Evolutionary conservation across 1,140 invertebrate species (phyloP).

Genomic region (Megalopta genalis): DNA sequence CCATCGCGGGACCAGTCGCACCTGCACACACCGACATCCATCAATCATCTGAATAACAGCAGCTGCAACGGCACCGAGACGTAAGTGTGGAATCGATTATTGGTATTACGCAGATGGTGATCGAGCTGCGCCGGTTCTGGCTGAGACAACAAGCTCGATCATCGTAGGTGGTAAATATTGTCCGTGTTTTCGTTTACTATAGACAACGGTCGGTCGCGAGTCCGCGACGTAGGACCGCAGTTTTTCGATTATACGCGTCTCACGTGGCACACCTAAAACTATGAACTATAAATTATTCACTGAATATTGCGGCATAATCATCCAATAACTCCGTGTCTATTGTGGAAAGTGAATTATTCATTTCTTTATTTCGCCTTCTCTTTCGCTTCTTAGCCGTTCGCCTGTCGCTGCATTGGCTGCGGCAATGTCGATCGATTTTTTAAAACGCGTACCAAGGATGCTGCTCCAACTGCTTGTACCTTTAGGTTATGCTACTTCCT

Average conservation of each 20-base stretch:
- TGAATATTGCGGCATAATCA: no score
- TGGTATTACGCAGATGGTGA: neutral
- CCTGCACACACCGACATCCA: constrained; percentile 81
- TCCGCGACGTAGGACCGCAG: neutral
- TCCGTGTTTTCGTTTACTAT: neutral
- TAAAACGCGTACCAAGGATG: no score
- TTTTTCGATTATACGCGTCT: neutral
- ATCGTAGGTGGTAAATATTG: neutral
- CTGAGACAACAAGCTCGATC: neutral
- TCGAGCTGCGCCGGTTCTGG: neutral
- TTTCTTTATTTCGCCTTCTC: no score
- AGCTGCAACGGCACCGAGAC: constrained; percentile 86
- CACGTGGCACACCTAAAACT: neutral
- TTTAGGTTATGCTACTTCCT: no score
- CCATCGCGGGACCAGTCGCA: constrained; percentile 83
- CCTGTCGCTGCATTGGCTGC: no score
- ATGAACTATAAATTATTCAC: no score
- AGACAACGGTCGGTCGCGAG: neutral
- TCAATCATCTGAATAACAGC: constrained; percentile 83
- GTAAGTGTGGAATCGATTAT: constrained; percentile 73
- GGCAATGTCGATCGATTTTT: no score
- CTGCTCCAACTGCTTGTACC: no score
- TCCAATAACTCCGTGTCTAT: no score
- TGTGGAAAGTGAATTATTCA: no score
- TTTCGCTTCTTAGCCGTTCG: no score